These are phyloP conservation scores for Eulithis prunata DNA, from an alignment of 2,888 invertebrate species.

Conservation along the genomic window DNA sequence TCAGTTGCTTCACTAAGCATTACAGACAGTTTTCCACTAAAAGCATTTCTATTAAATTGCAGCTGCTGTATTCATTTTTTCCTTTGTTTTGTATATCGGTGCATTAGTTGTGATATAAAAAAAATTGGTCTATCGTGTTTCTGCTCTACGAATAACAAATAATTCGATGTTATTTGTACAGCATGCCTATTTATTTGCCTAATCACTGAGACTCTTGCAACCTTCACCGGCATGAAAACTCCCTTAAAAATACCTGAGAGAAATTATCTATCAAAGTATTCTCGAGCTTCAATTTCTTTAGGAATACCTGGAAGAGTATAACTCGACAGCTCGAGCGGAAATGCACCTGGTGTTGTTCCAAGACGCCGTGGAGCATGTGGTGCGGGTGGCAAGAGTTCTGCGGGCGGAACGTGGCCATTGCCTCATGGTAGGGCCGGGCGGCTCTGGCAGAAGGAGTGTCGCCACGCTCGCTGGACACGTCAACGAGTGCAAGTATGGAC, in stretches of 20 bases:
- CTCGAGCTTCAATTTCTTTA: slow-evolving; percentile 49
- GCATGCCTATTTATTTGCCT: too few relatives aligned
- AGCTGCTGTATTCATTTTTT: not conserved
- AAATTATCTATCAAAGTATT: too few relatives aligned
- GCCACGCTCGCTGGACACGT: slow-evolving; percentile 93
- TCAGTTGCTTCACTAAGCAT: not conserved
- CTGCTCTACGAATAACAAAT: too few relatives aligned
- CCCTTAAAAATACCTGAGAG: too few relatives aligned
- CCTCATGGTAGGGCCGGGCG: slow-evolving; percentile 94
- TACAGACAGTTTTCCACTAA: slow-evolving; percentile 1
- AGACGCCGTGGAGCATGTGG: slow-evolving; percentile 95
- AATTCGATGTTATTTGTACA: too few relatives aligned
- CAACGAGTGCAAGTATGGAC: slow-evolving; percentile 89
- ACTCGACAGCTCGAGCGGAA: slow-evolving; percentile 89
- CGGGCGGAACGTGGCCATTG: slow-evolving; percentile 95
- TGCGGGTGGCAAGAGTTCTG: slow-evolving; percentile 93
- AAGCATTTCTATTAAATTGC: not conserved
- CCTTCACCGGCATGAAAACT: too few relatives aligned
- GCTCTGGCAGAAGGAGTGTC: slow-evolving; percentile 95
- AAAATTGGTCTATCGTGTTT: too few relatives aligned
- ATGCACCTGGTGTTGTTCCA: slow-evolving; percentile 94
- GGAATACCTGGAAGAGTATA: slow-evolving; percentile 95
- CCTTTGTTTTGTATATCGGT: not conserved
- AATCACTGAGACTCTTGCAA: too few relatives aligned
- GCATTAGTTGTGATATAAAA: too few relatives aligned